Evolutionary conservation across 1,140 invertebrate species (phyloP).

Genomic region (Brachionus calyciflorus): DNA sequence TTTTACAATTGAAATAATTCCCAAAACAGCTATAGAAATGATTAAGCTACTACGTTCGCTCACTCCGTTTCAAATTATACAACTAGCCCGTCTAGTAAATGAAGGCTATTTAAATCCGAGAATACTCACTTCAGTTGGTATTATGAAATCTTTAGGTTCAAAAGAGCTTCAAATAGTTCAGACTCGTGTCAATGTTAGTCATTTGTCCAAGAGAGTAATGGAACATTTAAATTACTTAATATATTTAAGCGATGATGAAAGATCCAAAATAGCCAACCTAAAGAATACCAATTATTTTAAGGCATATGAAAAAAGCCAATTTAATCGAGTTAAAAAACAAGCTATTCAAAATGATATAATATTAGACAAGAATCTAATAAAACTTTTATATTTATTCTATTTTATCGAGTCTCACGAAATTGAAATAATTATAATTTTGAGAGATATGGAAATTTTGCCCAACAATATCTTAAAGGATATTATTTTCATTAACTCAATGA

Average conservation of each 20-base stretch:
- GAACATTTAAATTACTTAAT: slow-evolving; percentile 8
- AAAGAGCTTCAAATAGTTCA: not conserved
- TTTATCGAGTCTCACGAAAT: not conserved
- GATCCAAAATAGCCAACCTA: not conserved
- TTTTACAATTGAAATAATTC: not conserved
- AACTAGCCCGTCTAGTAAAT: not conserved
- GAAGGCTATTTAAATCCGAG: not conserved
- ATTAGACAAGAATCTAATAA: not conserved
- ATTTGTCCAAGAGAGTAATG: not conserved
- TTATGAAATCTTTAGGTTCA: not conserved
- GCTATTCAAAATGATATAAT: not conserved
- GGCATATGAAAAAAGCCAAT: not conserved
- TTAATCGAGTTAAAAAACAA: not conserved
- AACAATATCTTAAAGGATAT: not conserved
- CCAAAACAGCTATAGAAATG: not conserved
- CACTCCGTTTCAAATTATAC: slow-evolving; percentile 1
- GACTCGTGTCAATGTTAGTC: not conserved
- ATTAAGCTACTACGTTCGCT: not conserved
- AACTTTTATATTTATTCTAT: not conserved
- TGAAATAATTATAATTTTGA: not conserved
- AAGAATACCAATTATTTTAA: not conserved
- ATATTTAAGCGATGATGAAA: not conserved
- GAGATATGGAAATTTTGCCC: not conserved
- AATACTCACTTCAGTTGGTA: not conserved
- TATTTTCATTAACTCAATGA: not conserved